Evolutionary conservation across 2,888 invertebrate species (phyloP).

Genomic region (Drosophila picticornis): DNA sequence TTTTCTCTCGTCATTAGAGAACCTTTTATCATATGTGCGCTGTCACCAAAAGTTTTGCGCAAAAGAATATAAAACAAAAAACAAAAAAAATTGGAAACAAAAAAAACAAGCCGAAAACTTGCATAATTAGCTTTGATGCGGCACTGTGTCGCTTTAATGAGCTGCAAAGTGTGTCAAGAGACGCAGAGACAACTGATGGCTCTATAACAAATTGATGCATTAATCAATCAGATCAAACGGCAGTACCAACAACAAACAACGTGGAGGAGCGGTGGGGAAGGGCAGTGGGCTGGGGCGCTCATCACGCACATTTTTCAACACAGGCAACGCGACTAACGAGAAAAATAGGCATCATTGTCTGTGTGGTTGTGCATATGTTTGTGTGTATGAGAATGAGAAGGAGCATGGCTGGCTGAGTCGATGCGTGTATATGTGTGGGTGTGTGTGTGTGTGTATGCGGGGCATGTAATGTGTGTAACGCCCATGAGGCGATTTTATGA

Average conservation of each 20-base stretch:
- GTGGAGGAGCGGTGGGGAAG: fast-evolving
- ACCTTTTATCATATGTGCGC: constrained; percentile 63
- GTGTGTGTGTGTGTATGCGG: constrained; percentile 19
- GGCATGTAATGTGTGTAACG: constrained; percentile 67
- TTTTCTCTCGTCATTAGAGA: constrained; percentile 57
- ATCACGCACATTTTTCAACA: constrained; percentile 54
- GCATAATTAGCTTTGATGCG: constrained; percentile 79
- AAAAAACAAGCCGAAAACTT: constrained; percentile 55
- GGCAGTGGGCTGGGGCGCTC: neutral
- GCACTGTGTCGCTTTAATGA: constrained; percentile 78
- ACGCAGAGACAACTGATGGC: constrained; percentile 66
- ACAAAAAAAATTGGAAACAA: neutral
- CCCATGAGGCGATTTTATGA: constrained; percentile 71
- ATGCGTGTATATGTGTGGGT: neutral
- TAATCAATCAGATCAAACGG: constrained; percentile 72
- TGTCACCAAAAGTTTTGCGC: constrained; percentile 35
- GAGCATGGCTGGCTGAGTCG: neutral
- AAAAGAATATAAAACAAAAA: neutral
- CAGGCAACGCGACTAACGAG: constrained; percentile 55
- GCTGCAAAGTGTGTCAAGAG: constrained; percentile 78
- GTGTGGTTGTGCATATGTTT: constrained; percentile 37
- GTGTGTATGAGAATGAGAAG: neutral
- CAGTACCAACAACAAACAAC: constrained; percentile 9
- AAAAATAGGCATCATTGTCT: constrained; percentile 19
- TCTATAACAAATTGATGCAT: constrained; percentile 81